A percentile compares a stretch with the other conserved stretches of the same genome.
Conservation (phyloP, 2,888 invertebrate genomes). For the Torymus aiolomorphi region DNA sequence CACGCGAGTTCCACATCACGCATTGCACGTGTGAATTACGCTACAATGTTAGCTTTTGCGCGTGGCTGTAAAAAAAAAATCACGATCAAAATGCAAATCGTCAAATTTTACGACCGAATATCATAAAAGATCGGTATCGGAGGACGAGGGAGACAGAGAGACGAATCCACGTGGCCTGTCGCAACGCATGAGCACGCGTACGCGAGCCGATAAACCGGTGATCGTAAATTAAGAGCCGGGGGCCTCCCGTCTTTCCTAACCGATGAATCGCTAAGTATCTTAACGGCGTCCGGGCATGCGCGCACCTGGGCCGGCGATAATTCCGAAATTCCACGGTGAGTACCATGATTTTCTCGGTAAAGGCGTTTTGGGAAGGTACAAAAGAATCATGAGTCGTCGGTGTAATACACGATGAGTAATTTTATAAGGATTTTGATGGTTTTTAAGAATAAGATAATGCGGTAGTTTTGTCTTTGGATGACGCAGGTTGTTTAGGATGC, state of each 20-base stretch:
- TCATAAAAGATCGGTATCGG: slow-evolving; percentile 38
- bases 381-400: no score
- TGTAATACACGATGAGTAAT: no score
- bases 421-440: no score
- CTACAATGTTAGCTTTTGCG: slow-evolving; percentile 2
- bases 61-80: background rate
- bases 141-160: slow-evolving; percentile 4
- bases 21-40: no score
- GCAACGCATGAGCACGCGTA: background rate
- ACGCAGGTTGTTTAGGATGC: no score
- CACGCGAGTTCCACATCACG: no score
- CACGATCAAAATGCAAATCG: slow-evolving; percentile 11
- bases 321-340: no score
- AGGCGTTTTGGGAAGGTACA: no score
- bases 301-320: background rate
- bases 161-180: slow-evolving; percentile 22
- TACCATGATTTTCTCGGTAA: no score
- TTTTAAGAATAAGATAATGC: no score
- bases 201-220: background rate
- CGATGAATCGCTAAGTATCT: slow-evolving; percentile 38
- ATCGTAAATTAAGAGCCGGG: slow-evolving; percentile 43
- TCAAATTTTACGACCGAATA: slow-evolving; percentile 28
- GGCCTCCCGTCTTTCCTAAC: slow-evolving; percentile 43
- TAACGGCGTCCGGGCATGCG: slow-evolving; percentile 1
- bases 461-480: no score